These are phyloP conservation scores for Yponomeuta cagnagella DNA, from an alignment of 2,888 invertebrate genomes.

Conservation along the genomic window DNA sequence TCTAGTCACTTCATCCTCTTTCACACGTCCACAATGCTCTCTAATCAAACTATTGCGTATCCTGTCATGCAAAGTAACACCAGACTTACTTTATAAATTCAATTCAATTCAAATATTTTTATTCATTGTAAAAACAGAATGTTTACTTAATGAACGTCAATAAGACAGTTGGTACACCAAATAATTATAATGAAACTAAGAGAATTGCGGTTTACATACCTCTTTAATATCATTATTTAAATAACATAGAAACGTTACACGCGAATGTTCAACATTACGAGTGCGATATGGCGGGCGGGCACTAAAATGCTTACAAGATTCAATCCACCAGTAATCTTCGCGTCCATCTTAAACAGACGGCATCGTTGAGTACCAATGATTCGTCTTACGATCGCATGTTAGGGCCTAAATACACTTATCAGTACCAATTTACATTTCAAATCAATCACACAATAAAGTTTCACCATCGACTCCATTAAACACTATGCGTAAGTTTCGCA, in stretches of 20 bases:
- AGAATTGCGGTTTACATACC: slow-evolving; percentile 6
- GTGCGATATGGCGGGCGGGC: slow-evolving; percentile 23
- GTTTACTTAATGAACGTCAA: too few species aligned
- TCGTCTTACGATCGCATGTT: neutral
- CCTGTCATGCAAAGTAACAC: too few species aligned
- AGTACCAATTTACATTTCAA: neutral
- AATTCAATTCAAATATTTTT: too few species aligned
- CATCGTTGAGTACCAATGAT: too few species aligned
- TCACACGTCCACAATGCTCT: too few species aligned
- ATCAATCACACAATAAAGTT: neutral
- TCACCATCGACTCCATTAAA: neutral
- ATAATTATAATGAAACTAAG: neutral
- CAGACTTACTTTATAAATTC: too few species aligned
- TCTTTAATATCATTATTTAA: slow-evolving; percentile 29
- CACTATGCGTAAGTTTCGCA: neutral
- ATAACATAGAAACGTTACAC: slow-evolving; percentile 51
- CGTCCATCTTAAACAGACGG: too few species aligned
- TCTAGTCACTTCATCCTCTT: too few species aligned
- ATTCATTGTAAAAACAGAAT: too few species aligned
- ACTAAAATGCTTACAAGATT: neutral
- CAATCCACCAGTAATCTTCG: neutral
- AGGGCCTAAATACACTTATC: neutral
- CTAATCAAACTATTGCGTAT: too few species aligned
- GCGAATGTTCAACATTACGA: slow-evolving; percentile 40
- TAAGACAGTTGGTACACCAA: too few species aligned